Evolutionary conservation across 2,113 vertebrate species (phyloP).

Genomic region (Ochotona curzoniae): DNA sequence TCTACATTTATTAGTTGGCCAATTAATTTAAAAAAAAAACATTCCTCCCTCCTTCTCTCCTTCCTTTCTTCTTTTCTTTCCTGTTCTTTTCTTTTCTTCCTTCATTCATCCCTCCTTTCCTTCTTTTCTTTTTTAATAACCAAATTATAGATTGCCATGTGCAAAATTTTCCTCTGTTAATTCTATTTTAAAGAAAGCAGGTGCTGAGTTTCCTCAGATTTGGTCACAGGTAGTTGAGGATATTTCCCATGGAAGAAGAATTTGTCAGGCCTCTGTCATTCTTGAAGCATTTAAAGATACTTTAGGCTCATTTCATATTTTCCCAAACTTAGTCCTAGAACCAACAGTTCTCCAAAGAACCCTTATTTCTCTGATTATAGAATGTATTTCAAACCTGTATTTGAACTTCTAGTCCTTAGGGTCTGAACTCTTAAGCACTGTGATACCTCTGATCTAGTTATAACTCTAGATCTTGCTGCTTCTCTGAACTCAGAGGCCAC

Average conservation of each 20-base stretch:
- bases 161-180: not conserved
- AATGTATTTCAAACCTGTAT: not conserved
- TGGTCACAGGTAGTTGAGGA: not conserved
- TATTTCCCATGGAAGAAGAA: not conserved
- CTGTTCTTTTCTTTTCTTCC: not conserved
- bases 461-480: not conserved
- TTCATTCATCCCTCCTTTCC: not conserved
- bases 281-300: not conserved
- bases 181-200: not conserved
- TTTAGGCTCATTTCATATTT: not conserved
- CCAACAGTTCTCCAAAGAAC: not conserved
- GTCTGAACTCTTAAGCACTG: not conserved
- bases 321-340: not conserved
- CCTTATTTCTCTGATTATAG: not conserved
- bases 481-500: not conserved
- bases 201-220: not conserved
- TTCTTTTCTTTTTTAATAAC: not conserved
- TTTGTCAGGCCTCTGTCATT: not conserved
- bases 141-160: not conserved
- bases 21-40: not conserved
- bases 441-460: not conserved
- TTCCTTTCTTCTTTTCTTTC: fast-evolving
- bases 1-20: not conserved
- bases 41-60: not conserved
- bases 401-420: not conserved